These are phyloP conservation scores for Orchestes rusci DNA, from an alignment of 2,888 invertebrate genomes.

Conservation along the genomic window DNA sequence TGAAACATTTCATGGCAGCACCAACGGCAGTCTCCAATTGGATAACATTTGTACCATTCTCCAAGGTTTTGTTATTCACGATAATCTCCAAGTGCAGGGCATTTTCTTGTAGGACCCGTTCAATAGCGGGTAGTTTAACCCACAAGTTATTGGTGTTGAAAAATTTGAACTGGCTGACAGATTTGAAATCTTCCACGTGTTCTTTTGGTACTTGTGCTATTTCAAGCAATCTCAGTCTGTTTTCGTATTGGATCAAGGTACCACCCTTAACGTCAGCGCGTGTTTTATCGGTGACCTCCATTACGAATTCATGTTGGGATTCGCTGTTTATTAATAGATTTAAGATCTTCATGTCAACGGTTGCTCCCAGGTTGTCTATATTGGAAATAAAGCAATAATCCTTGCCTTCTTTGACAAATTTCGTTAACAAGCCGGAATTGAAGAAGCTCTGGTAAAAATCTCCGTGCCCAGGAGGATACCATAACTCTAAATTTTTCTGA, in stretches of 20 bases:
- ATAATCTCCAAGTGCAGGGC: conserved; percentile 95
- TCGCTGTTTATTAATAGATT: conserved; percentile 55
- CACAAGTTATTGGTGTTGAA: conserved; percentile 99
- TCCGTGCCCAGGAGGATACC: conserved; percentile 72
- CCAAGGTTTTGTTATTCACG: conserved; percentile 90
- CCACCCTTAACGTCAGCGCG: conserved; percentile 99
- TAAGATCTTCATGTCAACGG: conserved; percentile 92
- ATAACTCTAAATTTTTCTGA: conserved; percentile 74
- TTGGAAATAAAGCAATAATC: conserved; percentile 98
- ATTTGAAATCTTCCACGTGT: conserved; percentile 97
- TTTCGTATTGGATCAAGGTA: conserved; percentile 93
- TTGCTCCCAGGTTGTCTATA: conserved; percentile 98
- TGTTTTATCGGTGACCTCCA: conserved; percentile 99
- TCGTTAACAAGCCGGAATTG: conserved; percentile 84
- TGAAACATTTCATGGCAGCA: conserved; percentile 98
- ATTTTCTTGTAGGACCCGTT: conserved; percentile 72
- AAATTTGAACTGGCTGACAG: conserved; percentile 96
- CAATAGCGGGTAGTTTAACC: conserved; percentile 88
- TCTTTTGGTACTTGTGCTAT: conserved; percentile 98
- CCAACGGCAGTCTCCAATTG: conserved; percentile 99
- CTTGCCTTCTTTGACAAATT: conserved; percentile 79
- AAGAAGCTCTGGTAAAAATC: conserved; percentile 90
- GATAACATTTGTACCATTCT: conserved; percentile 89
- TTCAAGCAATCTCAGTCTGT: conserved; percentile 89
- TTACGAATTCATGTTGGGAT: conserved; percentile 80